Percentiles rank a stretch among this genome's conserved stretches.
Evolutionary conservation across 2,797 vertebrate species (phyloP).

Genomic region (Scyliorhinus canicula): DNA sequence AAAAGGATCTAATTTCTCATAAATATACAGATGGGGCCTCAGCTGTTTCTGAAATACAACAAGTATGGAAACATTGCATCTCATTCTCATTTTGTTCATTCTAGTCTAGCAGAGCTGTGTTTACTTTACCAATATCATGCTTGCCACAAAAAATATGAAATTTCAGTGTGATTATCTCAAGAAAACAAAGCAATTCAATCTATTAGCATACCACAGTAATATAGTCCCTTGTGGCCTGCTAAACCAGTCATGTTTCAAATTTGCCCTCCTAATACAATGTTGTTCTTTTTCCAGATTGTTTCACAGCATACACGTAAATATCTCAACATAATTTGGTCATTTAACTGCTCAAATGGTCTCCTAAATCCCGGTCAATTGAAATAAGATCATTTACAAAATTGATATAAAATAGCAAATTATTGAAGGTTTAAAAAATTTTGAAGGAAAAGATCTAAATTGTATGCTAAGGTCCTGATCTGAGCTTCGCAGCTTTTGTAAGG

Average conservation of each 20-base stretch:
- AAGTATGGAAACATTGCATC: background rate
- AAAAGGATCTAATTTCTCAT: background rate
- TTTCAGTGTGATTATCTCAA: constrained; percentile 10
- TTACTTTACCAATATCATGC: background rate
- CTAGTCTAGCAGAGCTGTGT: background rate
- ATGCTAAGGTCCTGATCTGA: background rate
- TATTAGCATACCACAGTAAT: constrained; percentile 16
- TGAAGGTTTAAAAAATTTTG: background rate
- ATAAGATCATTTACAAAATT: background rate
- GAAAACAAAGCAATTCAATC: constrained; percentile 26
- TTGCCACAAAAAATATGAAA: background rate
- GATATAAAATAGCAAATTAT: background rate
- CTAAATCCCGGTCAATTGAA: background rate
- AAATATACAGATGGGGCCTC: too few species aligned
- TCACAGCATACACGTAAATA: background rate
- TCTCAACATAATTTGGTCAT: background rate
- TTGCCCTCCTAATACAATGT: constrained; percentile 13
- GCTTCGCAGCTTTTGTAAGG: background rate
- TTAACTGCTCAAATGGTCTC: background rate
- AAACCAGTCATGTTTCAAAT: constrained; percentile 28
- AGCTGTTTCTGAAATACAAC: background rate
- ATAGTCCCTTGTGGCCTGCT: background rate
- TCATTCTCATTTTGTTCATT: background rate
- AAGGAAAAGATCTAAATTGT: background rate
- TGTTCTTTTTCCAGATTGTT: constrained; percentile 1